Conservation (phyloP, 2,797 vertebrate genomes). For the Thamnophis elegans region DNA sequence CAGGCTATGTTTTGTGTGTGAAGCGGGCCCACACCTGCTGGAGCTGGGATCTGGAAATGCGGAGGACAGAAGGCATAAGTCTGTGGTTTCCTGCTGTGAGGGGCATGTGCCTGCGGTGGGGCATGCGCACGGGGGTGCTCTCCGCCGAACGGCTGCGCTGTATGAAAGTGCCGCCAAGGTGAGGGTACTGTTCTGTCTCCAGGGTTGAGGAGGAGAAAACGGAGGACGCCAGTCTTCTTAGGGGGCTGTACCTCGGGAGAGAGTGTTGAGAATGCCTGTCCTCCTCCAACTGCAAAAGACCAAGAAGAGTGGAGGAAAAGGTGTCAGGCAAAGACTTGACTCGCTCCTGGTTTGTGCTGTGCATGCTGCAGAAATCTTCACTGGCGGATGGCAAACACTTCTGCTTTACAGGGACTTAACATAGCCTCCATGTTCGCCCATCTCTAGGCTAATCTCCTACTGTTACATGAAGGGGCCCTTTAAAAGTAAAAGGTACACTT, state of each 20-base stretch:
- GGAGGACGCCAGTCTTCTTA: constrained; percentile 97
- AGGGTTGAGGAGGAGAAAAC: constrained; percentile 98
- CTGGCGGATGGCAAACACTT: constrained; percentile 60
- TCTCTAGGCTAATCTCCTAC: constrained; percentile 23
- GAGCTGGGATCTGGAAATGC: constrained; percentile 89
- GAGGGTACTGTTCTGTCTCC: constrained; percentile 98
- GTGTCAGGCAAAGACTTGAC: constrained; percentile 83
- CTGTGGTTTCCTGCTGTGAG: constrained; percentile 88
- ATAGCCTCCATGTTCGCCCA: constrained; percentile 34
- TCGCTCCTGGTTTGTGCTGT: constrained; percentile 72
- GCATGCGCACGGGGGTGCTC: constrained; percentile 93
- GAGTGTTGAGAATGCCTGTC: constrained; percentile 90
- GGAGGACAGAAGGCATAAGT: constrained; percentile 93
- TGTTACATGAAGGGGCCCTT: constrained; percentile 8
- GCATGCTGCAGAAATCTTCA: constrained; percentile 70
- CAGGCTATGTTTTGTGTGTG: constrained; percentile 91
- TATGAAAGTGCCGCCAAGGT: constrained; percentile 89
- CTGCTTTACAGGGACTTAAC: constrained; percentile 42
- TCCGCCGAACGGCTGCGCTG: constrained; percentile 98
- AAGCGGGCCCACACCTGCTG: constrained; percentile 97
- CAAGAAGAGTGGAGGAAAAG: constrained; percentile 90
- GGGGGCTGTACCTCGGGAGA: constrained; percentile 93
- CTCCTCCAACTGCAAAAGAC: constrained; percentile 95
- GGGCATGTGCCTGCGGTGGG: constrained; percentile 84
- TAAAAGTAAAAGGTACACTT: background rate